Percentiles rank a stretch among this genome's conserved stretches.
These are phyloP conservation scores for Potamarius usumacintae DNA, from an alignment of 2,113 vertebrate genomes.

Conservation along the genomic window DNA sequence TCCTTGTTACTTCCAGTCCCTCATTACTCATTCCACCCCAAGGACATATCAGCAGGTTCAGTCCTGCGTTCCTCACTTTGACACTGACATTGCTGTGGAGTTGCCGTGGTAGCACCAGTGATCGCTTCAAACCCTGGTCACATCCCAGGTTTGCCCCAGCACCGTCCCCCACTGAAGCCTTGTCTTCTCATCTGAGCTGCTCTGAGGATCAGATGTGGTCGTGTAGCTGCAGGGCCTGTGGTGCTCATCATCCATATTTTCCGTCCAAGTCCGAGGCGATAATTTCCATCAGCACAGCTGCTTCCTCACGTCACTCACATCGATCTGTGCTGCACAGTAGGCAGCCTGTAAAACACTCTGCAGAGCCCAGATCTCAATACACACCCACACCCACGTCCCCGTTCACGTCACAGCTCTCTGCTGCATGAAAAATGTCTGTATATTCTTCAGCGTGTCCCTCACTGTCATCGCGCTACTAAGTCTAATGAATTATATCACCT, in stretches of 20 bases:
- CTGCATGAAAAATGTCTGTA: not conserved
- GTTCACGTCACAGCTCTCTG: not conserved
- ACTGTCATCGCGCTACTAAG: not conserved
- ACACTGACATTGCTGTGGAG: not conserved
- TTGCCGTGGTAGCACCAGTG: not conserved
- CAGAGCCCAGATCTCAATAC: not conserved
- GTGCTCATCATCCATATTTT: slow-evolving; percentile 30
- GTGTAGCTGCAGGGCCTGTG: slow-evolving; percentile 1
- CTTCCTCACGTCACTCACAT: slow-evolving; percentile 16
- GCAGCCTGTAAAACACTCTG: not conserved
- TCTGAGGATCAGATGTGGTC: not conserved
- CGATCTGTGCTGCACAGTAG: slow-evolving; percentile 15
- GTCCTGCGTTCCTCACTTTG: not conserved
- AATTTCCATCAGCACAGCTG: slow-evolving; percentile 24
- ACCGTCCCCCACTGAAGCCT: not conserved
- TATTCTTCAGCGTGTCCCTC: not conserved
- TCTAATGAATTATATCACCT: not conserved
- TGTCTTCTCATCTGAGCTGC: not conserved
- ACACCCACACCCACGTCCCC: not conserved
- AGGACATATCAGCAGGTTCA: not conserved
- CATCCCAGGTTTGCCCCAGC: not conserved
- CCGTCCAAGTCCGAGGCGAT: slow-evolving; percentile 3
- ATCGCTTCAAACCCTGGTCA: not conserved
- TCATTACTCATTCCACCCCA: not conserved
- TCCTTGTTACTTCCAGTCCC: not conserved